A percentile compares a stretch with the other conserved stretches of the same genome.
Evolutionary conservation across 2,113 vertebrate species (phyloP).

Genomic region (Pachypanchax playfairii): DNA sequence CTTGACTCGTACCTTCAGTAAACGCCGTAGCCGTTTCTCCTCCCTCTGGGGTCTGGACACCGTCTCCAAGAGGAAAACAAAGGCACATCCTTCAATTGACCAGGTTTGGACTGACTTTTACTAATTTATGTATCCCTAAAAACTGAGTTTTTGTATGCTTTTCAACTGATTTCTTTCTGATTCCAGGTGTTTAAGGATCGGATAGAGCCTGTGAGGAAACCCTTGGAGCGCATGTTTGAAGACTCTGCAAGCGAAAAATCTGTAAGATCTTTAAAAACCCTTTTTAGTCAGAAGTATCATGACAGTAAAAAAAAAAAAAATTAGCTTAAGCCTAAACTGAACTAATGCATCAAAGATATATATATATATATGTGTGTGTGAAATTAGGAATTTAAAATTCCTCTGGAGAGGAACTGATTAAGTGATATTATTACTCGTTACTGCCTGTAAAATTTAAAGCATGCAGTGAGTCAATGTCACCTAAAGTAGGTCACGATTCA

Average conservation of each 20-base stretch:
- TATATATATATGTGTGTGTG: too few relatives aligned
- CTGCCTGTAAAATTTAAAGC: too few relatives aligned
- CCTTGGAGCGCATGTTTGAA: constrained; percentile 88
- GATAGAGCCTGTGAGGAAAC: constrained; percentile 85
- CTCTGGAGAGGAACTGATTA: too few relatives aligned
- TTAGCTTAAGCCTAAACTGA: too few relatives aligned
- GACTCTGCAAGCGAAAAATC: constrained; percentile 87
- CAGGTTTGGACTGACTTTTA: constrained; percentile 79
- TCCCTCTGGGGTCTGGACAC: constrained; percentile 98
- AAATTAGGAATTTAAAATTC: too few relatives aligned
- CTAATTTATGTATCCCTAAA: too few relatives aligned
- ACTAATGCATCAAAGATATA: too few relatives aligned
- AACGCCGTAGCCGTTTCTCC: constrained; percentile 93
- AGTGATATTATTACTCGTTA: too few relatives aligned
- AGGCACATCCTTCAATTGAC: constrained; percentile 90
- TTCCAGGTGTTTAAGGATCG: constrained; percentile 92
- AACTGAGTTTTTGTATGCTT: too few relatives aligned
- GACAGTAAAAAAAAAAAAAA: too few relatives aligned
- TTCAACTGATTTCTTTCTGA: not conserved
- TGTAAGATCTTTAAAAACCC: constrained; percentile 76
- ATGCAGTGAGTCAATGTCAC: not conserved
- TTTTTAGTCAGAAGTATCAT: not conserved
- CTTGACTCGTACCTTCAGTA: constrained; percentile 90
- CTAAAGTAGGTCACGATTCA: not conserved
- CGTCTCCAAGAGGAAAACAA: constrained; percentile 90